phyloP scores from a whole-genome alignment of 2,797 vertebrate species.

The Rhynchonycteris naso region DNA sequence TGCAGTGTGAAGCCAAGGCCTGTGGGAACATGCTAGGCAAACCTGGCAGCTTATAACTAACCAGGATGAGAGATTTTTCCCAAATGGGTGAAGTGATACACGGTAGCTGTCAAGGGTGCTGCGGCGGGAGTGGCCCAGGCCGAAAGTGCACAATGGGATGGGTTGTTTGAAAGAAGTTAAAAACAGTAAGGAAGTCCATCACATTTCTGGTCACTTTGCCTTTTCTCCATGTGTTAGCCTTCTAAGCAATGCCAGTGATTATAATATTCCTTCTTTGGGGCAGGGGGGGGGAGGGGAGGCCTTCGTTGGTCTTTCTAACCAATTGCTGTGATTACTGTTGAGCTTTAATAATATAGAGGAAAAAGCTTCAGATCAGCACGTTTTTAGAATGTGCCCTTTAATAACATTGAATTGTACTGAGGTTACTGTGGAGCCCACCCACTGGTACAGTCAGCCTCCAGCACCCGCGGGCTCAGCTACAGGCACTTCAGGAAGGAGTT shows the following conservation, averaged over 20 bases:
- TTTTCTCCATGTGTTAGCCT: not conserved
- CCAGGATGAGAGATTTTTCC: not conserved
- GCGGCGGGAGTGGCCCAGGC: not conserved
- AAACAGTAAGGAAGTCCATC: not conserved
- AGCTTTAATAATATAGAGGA: not conserved
- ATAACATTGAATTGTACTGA: not conserved
- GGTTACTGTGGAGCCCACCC: not conserved
- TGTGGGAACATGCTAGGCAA: not conserved
- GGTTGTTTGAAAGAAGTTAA: not conserved
- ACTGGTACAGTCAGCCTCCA: not conserved
- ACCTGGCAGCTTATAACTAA: not conserved
- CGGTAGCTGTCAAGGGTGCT: rapidly evolving
- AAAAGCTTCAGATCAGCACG: not conserved
- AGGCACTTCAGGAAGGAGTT: not conserved
- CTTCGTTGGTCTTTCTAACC: not conserved
- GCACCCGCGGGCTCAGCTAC: not conserved
- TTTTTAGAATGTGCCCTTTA: not conserved
- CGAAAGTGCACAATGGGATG: not conserved
- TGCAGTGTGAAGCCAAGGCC: not conserved
- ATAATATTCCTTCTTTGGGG: not conserved
- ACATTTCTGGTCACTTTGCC: not conserved
- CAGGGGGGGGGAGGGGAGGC: too few relatives aligned
- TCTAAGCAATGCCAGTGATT: not conserved
- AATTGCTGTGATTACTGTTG: not conserved
- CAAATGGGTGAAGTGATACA: not conserved